Evolutionary conservation across 2,113 vertebrate species (phyloP).

Genomic region (Telmatochromis sp.): DNA sequence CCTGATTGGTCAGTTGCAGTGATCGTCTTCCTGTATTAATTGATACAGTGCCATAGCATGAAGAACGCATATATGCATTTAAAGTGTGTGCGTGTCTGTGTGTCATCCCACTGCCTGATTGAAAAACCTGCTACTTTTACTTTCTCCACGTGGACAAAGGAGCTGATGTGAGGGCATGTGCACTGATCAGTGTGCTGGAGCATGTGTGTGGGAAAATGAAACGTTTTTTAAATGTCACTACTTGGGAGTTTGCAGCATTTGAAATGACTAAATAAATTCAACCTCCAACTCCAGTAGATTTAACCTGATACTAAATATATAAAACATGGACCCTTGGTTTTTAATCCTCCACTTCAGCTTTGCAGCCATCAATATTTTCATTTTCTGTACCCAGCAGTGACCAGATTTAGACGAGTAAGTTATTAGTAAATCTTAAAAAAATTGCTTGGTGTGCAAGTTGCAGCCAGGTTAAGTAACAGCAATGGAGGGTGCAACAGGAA

Average conservation of each 20-base stretch:
- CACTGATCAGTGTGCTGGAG: background rate
- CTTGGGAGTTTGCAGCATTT: background rate
- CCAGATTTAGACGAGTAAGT: background rate
- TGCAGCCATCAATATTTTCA: background rate
- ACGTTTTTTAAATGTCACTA: background rate
- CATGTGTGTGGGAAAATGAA: background rate
- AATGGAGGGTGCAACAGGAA: background rate
- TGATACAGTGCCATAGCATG: background rate
- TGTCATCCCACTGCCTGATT: background rate
- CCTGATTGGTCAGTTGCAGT: background rate
- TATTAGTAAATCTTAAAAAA: background rate
- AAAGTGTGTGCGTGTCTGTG: background rate
- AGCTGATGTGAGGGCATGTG: background rate
- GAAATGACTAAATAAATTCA: background rate
- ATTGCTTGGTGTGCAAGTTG: background rate
- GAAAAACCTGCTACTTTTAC: conserved; percentile 24
- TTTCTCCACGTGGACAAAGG: background rate
- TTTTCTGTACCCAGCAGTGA: background rate
- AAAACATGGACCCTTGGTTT: background rate
- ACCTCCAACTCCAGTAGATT: background rate
- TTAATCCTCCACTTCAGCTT: background rate
- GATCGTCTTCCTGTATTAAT: background rate
- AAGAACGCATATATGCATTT: background rate
- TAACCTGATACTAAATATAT: background rate
- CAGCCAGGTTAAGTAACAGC: background rate